Evolutionary conservation across 2,888 invertebrate genomes (phyloP).

Genomic region (Melanophora roralis): DNA sequence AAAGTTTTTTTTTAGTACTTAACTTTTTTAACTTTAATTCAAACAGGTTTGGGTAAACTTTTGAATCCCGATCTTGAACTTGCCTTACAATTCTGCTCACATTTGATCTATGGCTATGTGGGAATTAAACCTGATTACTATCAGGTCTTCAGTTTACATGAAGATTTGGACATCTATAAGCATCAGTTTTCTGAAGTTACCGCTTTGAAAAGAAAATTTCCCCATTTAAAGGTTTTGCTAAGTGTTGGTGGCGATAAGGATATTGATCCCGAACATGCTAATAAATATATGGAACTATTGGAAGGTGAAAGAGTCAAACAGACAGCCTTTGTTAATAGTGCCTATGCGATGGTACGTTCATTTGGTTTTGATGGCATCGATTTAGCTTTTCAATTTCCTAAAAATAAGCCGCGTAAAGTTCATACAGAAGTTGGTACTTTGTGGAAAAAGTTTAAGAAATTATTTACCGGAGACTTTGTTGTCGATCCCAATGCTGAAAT

Average conservation of each 20-base stretch:
- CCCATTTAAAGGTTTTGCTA: conserved; percentile 84
- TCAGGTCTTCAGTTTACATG: conserved; percentile 84
- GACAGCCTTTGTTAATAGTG: conserved; percentile 86
- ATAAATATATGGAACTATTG: conserved; percentile 85
- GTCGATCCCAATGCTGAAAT: conserved; percentile 86
- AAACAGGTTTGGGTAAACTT: conserved; percentile 86
- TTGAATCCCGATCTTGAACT: conserved; percentile 84
- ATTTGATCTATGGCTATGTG: conserved; percentile 88
- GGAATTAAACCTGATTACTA: conserved; percentile 84
- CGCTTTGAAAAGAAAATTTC: conserved; percentile 83
- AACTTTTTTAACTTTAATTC: too few relatives aligned
- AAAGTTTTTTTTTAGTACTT: too few relatives aligned
- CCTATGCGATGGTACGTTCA: conserved; percentile 83
- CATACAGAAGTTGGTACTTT: conserved; percentile 80
- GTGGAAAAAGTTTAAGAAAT: conserved; percentile 87
- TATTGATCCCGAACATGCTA: conserved; percentile 79
- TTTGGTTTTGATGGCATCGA: conserved; percentile 93
- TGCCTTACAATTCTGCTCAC: conserved; percentile 86
- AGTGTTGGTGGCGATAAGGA: conserved; percentile 88
- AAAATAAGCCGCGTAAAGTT: conserved; percentile 86
- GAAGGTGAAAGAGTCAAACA: conserved; percentile 85
- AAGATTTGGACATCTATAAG: conserved; percentile 83
- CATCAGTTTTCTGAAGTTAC: conserved; percentile 86
- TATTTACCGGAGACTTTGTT: conserved; percentile 83
- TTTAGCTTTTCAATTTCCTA: conserved; percentile 90